phyloP scores from a whole-genome alignment of 2,797 vertebrate species.

The Malacoraja senta region DNA sequence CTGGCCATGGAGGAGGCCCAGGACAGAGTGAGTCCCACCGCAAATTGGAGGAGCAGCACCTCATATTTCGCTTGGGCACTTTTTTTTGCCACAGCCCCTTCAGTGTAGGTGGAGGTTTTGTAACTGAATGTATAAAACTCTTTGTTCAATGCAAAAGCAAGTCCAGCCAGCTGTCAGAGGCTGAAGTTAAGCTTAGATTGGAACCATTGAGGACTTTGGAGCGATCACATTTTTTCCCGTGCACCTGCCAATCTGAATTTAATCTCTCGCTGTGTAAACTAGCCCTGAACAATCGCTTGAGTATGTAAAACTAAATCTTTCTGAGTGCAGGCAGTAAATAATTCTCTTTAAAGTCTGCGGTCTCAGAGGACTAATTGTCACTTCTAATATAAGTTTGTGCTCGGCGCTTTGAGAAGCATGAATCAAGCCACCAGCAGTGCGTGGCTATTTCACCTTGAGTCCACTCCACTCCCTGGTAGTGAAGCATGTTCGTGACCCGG shows the following conservation, averaged over 20 bases:
- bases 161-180: background rate
- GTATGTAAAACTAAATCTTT: slow-evolving; percentile 32
- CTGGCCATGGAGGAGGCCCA: too few species aligned
- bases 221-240: background rate
- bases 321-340: background rate
- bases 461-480: background rate
- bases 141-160: slow-evolving; percentile 29
- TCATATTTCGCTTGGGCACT: too few species aligned
- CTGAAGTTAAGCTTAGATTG: slow-evolving; percentile 28
- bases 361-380: slow-evolving; percentile 29
- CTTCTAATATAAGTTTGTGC: background rate
- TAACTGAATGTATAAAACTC: background rate
- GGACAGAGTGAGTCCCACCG: too few species aligned
- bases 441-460: background rate
- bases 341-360: slow-evolving; percentile 26
- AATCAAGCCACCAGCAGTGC: background rate
- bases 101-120: too few species aligned
- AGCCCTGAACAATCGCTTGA: background rate
- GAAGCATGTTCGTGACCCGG: too few species aligned
- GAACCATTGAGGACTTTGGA: background rate
- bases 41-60: too few species aligned
- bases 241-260: slow-evolving; percentile 17
- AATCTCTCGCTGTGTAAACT: background rate
- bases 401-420: background rate
- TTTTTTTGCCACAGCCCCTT: too few species aligned